Evolutionary conservation across 2,888 invertebrate species (phyloP).

Genomic region (Podotricha telesiphe): DNA sequence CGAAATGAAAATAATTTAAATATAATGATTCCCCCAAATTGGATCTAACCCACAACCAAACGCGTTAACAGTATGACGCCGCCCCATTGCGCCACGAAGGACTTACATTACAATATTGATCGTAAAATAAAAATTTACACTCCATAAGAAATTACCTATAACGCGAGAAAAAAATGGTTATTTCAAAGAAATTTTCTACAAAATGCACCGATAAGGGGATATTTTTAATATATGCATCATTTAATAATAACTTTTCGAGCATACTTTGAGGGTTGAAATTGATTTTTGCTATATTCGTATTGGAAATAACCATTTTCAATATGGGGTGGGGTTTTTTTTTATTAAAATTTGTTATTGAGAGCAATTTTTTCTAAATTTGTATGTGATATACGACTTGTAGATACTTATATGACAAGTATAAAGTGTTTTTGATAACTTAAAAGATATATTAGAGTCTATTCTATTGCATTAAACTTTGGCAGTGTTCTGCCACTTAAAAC

Average conservation of each 20-base stretch:
- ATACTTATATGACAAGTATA: not conserved
- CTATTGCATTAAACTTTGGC: too few species aligned
- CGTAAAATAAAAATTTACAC: conserved; percentile 58
- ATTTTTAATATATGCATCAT: conserved; percentile 78
- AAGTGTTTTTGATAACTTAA: too few species aligned
- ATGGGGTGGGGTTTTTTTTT: conserved; percentile 2
- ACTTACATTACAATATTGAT: conserved; percentile 18
- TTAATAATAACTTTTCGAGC: conserved; percentile 70
- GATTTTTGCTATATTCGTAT: conserved; percentile 44
- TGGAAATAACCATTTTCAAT: conserved; percentile 24
- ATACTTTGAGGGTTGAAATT: conserved; percentile 56
- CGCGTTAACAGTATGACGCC: not conserved
- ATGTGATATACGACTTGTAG: not conserved
- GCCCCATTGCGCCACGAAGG: not conserved
- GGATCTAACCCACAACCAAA: too few species aligned
- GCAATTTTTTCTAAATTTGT: not conserved
- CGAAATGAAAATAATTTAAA: too few species aligned
- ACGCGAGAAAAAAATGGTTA: conserved; percentile 50
- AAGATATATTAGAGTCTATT: too few species aligned
- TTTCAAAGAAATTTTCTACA: conserved; percentile 53
- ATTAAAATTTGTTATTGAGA: conserved; percentile 18
- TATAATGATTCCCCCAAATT: too few species aligned
- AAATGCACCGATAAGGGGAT: conserved; percentile 48
- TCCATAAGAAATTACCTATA: conserved; percentile 55
- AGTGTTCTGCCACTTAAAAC: too few species aligned